Evolutionary conservation across 2,888 invertebrate species (phyloP).

Genomic region (Acanthosepion lycidas): DNA sequence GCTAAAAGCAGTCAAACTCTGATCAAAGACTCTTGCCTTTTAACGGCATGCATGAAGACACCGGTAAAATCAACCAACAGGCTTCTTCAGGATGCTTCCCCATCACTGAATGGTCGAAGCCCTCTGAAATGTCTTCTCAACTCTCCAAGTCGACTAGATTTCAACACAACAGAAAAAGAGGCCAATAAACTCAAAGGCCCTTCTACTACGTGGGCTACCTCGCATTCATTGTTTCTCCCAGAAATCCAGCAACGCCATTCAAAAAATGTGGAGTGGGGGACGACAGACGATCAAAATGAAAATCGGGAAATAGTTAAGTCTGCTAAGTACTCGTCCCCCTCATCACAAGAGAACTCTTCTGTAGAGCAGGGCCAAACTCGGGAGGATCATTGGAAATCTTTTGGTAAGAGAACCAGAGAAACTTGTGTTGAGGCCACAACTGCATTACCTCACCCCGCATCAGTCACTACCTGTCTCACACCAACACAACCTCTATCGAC

Average conservation of each 20-base stretch:
- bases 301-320: neutral
- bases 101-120: neutral
- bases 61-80: neutral
- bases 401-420: neutral
- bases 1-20: neutral
- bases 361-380: neutral
- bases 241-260: neutral
- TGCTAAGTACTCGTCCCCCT: neutral
- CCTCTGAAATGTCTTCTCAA: conserved; percentile 41
- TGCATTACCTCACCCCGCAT: neutral
- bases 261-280: neutral
- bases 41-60: neutral
- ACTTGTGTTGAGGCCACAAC: neutral
- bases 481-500: neutral
- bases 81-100: neutral
- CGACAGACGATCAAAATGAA: neutral
- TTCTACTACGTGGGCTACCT: neutral
- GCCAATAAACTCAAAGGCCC: neutral
- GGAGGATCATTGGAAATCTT: neutral
- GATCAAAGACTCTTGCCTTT: neutral
- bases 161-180: neutral
- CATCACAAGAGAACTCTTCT: neutral
- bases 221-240: neutral
- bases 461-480: neutral
- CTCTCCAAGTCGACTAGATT: conserved; percentile 40